These are phyloP conservation scores for Oophaga pumilio DNA, from an alignment of 2,113 vertebrate species.

Conservation along the genomic window DNA sequence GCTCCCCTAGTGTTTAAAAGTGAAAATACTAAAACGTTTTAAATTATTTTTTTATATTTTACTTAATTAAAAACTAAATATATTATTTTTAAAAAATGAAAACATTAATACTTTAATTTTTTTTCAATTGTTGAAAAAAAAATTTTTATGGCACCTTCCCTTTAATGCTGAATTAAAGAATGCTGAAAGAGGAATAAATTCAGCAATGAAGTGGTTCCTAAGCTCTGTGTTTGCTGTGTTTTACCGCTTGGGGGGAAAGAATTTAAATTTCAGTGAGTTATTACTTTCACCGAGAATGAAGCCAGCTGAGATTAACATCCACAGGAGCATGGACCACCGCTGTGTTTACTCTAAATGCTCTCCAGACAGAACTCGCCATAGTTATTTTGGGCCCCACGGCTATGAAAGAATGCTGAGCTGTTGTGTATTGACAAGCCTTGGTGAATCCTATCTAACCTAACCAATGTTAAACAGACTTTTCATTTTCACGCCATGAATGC, in stretches of 20 bases:
- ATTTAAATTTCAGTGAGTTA: slow-evolving; percentile 39
- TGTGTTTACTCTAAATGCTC: slow-evolving; percentile 52
- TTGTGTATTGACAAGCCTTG: slow-evolving; percentile 41
- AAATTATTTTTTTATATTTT: too few species aligned
- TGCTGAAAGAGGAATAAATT: neutral
- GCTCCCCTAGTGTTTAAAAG: too few species aligned
- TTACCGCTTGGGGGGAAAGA: neutral
- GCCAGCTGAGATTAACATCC: slow-evolving; percentile 53
- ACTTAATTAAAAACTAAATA: too few species aligned
- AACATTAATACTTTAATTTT: too few species aligned
- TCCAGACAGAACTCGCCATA: slow-evolving; percentile 54
- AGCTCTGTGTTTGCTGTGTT: neutral
- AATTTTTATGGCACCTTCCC: neutral
- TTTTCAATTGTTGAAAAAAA: too few species aligned
- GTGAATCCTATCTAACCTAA: slow-evolving; percentile 46
- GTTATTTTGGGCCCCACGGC: slow-evolving; percentile 52
- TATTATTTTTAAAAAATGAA: too few species aligned
- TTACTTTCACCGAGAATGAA: slow-evolving; percentile 45
- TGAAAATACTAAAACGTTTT: too few species aligned
- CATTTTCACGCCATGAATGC: slow-evolving; percentile 45
- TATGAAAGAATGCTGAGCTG: slow-evolving; percentile 29
- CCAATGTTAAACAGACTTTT: slow-evolving; percentile 45
- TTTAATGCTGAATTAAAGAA: neutral
- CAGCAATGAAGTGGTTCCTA: slow-evolving; percentile 30
- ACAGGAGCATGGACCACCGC: slow-evolving; percentile 31